Evolutionary conservation across 2,888 invertebrate genomes (phyloP), one percentile per base, ranked within the genome.

Genomic region (Drosophila anomalata): DNA sequence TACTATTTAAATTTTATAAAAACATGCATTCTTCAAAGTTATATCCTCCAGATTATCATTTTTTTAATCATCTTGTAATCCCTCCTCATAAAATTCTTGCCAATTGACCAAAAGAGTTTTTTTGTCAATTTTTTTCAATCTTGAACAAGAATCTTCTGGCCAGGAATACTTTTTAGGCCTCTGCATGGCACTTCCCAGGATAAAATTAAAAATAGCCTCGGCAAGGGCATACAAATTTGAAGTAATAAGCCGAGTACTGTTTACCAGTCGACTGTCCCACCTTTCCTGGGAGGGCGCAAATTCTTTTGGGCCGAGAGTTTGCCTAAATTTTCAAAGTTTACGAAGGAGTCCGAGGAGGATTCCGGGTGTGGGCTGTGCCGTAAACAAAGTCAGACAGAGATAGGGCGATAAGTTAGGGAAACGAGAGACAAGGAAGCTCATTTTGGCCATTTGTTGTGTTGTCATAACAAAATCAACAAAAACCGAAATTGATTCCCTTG

Each of bases 401-500:
- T 36, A 14, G 54, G 12, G 3, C 2, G 36, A 14, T n/a, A n/a
- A 36, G 12, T 33, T 14, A n/a, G n/a, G 36, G n/a, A 36, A n/a
- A 14, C n/a, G 14, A 4, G 6, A 46, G 33, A 24, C 33, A 47
- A 47, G 47, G 39, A 9, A 31, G 48, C 33, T 36, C 58, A 36
- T 51, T 71, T 20, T 17, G 41, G 46, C 71, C 48, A 33, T 31
- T 62, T 71, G 74, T 87, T 67, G 59, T 73, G 82, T 82, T 79
- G 82, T 82, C 82, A 82, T 82, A 82, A 88, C 86, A 82, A 88
- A 82, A 76, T 87, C 79, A 82, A 85, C 79, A 82, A 70, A 63
- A 67, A 57, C 54, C 29, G 14, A 59, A 65, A 78, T 74, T 67
- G 55, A 52, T 58, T 59, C 46, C 20, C 44, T n/a, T 14, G 42